Conservation (phyloP, 2,113 vertebrate genomes). For the Aptenodytes patagonicus region DNA sequence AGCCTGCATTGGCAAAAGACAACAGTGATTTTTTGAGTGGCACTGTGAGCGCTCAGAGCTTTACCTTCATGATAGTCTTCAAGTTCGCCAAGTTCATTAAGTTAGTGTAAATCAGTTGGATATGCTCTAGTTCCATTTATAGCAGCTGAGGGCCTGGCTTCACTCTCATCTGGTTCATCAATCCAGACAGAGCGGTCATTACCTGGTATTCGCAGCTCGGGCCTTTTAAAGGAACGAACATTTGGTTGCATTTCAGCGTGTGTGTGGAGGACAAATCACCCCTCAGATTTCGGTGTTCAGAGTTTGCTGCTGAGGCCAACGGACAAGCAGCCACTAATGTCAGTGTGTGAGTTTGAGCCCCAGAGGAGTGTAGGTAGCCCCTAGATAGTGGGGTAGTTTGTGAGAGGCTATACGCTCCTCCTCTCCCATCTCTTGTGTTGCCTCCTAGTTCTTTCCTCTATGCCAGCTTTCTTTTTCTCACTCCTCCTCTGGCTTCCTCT, state of each 20-base stretch:
- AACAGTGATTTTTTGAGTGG: neutral
- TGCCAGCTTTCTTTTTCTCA: neutral
- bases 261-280: neutral
- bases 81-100: neutral
- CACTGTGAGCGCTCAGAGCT: neutral
- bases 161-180: neutral
- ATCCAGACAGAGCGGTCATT: neutral
- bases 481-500: neutral
- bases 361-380: neutral
- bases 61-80: neutral
- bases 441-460: neutral
- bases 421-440: neutral
- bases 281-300: neutral
- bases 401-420: neutral
- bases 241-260: neutral
- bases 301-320: neutral
- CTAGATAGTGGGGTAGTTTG: neutral
- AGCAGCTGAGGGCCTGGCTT: neutral
- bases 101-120: neutral
- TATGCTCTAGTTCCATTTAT: neutral
- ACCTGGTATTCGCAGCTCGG: neutral
- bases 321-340: neutral
- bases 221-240: neutral
- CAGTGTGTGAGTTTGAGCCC: neutral
- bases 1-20: neutral